Percentiles rank a stretch among this genome's conserved stretches.
These are phyloP conservation scores for Orius laevigatus DNA, from an alignment of 1,140 invertebrate species.

Conservation along the genomic window DNA sequence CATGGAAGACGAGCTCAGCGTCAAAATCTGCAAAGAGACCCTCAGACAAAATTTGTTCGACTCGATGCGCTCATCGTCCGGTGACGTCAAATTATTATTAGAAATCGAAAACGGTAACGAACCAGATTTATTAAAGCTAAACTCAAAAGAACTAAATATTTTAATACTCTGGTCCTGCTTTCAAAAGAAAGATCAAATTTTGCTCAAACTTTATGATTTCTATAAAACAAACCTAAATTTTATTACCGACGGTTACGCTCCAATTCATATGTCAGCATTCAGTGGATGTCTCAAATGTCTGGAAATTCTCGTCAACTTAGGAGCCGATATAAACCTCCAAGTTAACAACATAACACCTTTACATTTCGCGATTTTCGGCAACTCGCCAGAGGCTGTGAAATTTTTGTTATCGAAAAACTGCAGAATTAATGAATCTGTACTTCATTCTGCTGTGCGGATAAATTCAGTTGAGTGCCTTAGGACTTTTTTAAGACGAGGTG, in stretches of 20 bases:
- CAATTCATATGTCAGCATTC: slow-evolving; percentile 58
- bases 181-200: slow-evolving; percentile 42
- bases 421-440: slow-evolving; percentile 47
- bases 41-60: slow-evolving; percentile 50
- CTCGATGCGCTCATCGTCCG: slow-evolving; percentile 46
- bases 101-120: slow-evolving; percentile 43
- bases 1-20: slow-evolving; percentile 41
- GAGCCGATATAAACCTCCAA: slow-evolving; percentile 41
- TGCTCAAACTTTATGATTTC: slow-evolving; percentile 37
- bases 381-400: slow-evolving; percentile 51
- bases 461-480: slow-evolving; percentile 55
- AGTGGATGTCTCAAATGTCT: slow-evolving; percentile 54
- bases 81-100: slow-evolving; percentile 45
- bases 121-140: slow-evolving; percentile 1
- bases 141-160: slow-evolving; percentile 30
- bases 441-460: slow-evolving; percentile 58
- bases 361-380: slow-evolving; percentile 66
- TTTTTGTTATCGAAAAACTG: slow-evolving; percentile 49
- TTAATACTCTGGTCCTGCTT: slow-evolving; percentile 53
- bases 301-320: slow-evolving; percentile 45
- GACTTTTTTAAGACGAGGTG: slow-evolving; percentile 49
- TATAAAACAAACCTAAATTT: slow-evolving; percentile 51
- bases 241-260: slow-evolving; percentile 44
- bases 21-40: slow-evolving; percentile 55
- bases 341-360: slow-evolving; percentile 44